Conservation (phyloP, 2,797 vertebrate species). For the Enteromius argenteus region DNA sequence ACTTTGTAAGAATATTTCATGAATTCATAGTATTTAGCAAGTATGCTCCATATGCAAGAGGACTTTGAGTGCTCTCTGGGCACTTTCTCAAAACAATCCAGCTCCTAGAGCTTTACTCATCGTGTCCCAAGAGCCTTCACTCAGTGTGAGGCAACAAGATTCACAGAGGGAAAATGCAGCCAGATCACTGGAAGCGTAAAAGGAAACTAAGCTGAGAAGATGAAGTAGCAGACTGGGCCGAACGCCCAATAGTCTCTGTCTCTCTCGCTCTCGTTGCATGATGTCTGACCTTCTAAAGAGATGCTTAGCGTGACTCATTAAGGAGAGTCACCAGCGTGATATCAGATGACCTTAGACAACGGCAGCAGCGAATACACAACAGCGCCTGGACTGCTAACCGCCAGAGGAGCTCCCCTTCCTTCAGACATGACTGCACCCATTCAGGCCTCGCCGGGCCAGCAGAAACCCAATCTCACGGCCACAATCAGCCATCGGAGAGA, state of each 20-base stretch:
- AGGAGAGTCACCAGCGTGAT: slow-evolving; percentile 81
- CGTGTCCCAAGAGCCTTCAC: slow-evolving; percentile 31
- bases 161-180: slow-evolving; percentile 39
- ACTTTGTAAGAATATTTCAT: background rate
- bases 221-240: slow-evolving; percentile 78
- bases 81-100: slow-evolving; percentile 50
- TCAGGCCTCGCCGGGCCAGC: slow-evolving; percentile 74
- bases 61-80: slow-evolving; percentile 43
- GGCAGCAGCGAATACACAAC: slow-evolving; percentile 69
- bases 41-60: slow-evolving; percentile 3
- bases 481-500: slow-evolving; percentile 75
- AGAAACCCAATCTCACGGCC: slow-evolving; percentile 81
- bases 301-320: slow-evolving; percentile 81
- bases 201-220: slow-evolving; percentile 68
- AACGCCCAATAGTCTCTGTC: slow-evolving; percentile 65
- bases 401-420: slow-evolving; percentile 77
- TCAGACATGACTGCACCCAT: slow-evolving; percentile 80
- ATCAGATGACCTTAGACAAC: slow-evolving; percentile 85
- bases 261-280: slow-evolving; percentile 71
- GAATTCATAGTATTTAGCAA: slow-evolving; percentile 14
- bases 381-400: slow-evolving; percentile 77
- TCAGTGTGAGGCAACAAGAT: slow-evolving; percentile 37
- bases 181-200: slow-evolving; percentile 54
- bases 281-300: slow-evolving; percentile 84
- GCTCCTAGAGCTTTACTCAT: slow-evolving; percentile 50